Conservation (phyloP, 2,797 vertebrate genomes). For the Clarias pachynema region DNA sequence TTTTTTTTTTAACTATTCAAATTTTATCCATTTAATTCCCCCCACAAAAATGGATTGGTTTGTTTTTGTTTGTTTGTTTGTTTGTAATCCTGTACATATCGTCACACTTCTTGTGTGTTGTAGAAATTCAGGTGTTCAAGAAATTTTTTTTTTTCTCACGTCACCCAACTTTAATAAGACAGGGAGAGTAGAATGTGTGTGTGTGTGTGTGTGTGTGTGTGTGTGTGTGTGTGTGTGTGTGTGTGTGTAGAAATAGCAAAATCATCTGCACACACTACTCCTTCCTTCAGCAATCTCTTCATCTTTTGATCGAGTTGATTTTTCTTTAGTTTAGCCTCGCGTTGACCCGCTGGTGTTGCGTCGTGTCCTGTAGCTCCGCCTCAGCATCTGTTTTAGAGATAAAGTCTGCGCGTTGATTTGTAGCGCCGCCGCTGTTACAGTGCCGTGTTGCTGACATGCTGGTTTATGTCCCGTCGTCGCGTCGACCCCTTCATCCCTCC, state of each 20-base stretch:
- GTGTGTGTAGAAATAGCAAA: neutral
- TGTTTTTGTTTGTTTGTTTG: too few relatives aligned
- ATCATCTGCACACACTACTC: neutral
- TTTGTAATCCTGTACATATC: too few relatives aligned
- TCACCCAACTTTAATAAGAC: too few relatives aligned
- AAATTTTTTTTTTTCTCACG: too few relatives aligned
- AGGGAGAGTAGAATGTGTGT: neutral
- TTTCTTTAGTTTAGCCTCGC: slow-evolving; percentile 17
- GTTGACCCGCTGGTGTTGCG: slow-evolving; percentile 23
- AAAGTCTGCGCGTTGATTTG: slow-evolving; percentile 69
- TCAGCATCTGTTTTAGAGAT: slow-evolving; percentile 77
- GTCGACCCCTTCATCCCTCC: slow-evolving; percentile 37
- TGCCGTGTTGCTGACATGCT: slow-evolving; percentile 60
- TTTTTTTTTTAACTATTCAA: too few relatives aligned
- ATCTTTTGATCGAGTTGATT: neutral
- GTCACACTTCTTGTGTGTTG: too few relatives aligned
- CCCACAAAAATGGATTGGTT: too few relatives aligned
- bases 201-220: neutral
- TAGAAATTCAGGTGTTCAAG: too few relatives aligned
- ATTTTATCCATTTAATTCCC: too few relatives aligned
- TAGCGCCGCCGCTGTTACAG: slow-evolving; percentile 65
- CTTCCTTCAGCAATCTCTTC: neutral
- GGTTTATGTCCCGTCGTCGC: slow-evolving; percentile 48
- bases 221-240: too few relatives aligned
- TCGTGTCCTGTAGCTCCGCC: slow-evolving; percentile 27